Conservation (phyloP, 2,888 invertebrate genomes). For the Hymenopus coronatus region DNA sequence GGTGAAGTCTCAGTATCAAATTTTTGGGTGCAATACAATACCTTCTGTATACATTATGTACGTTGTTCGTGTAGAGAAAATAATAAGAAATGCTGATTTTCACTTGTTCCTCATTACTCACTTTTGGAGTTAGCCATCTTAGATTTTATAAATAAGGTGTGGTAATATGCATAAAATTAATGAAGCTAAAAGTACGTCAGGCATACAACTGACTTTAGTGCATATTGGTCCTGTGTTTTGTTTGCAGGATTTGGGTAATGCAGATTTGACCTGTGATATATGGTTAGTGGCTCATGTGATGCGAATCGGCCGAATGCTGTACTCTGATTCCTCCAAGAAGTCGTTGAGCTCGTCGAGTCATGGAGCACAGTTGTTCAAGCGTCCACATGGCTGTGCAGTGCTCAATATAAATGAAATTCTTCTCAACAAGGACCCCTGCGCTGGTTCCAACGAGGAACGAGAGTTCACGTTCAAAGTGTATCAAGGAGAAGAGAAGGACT, state of each 20-base stretch:
- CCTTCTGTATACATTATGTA: no score
- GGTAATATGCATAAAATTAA: no score
- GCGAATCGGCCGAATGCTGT: constrained; percentile 81
- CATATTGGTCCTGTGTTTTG: no score
- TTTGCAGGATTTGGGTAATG: constrained; percentile 72
- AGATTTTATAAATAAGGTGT: no score
- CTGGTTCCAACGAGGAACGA: constrained; percentile 40
- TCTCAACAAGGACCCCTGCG: constrained; percentile 27
- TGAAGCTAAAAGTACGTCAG: no score
- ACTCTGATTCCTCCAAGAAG: constrained; percentile 59
- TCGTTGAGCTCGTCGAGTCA: constrained; percentile 40
- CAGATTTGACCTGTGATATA: constrained; percentile 80
- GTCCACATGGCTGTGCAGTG: constrained; percentile 87
- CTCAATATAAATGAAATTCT: constrained; percentile 63
- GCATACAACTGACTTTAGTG: no score
- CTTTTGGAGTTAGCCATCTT: no score
- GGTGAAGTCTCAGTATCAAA: no score
- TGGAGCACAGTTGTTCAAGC: constrained; percentile 41
- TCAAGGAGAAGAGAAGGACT: constrained; percentile 85
- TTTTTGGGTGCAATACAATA: no score
- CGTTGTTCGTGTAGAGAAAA: no score
- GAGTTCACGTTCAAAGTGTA: constrained; percentile 80
- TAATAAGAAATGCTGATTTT: no score
- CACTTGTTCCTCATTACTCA: no score
- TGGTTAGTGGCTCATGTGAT: constrained; percentile 89